Percentiles rank a stretch among this genome's conserved stretches.
Conservation (phyloP, 2,888 invertebrate species). For the Nephrotoma flavescens region DNA sequence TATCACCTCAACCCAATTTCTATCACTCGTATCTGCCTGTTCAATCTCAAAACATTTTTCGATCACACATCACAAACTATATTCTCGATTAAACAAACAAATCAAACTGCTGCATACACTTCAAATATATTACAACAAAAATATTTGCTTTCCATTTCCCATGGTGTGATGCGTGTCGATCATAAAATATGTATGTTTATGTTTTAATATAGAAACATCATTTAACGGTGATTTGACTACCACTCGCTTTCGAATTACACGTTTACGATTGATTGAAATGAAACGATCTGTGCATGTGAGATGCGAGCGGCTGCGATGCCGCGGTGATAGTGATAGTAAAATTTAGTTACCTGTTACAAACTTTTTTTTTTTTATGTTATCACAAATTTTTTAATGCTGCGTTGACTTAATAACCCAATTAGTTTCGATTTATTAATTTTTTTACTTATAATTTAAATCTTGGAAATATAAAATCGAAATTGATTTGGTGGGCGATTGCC, state of each 20-base stretch:
- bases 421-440: not conserved
- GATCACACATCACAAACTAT: too few species aligned
- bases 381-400: not conserved
- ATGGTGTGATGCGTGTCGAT: not conserved
- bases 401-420: not conserved
- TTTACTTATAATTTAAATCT: not conserved
- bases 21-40: not conserved
- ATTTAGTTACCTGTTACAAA: not conserved
- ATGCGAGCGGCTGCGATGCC: not conserved
- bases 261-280: not conserved
- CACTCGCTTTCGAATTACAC: not conserved
- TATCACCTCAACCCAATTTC: not conserved
- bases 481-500: not conserved
- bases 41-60: too few species aligned
- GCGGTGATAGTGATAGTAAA: not conserved
- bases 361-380: not conserved
- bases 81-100: too few species aligned
- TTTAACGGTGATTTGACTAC: not conserved
- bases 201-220: not conserved
- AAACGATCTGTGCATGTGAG: not conserved
- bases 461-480: not conserved
- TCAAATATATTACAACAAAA: not conserved
- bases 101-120: too few species aligned
- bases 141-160: not conserved
- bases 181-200: not conserved